Percentiles rank a stretch among this genome's conserved stretches.
Conservation (phyloP, 1,140 invertebrate species). For the Calephelis virginiensis region DNA sequence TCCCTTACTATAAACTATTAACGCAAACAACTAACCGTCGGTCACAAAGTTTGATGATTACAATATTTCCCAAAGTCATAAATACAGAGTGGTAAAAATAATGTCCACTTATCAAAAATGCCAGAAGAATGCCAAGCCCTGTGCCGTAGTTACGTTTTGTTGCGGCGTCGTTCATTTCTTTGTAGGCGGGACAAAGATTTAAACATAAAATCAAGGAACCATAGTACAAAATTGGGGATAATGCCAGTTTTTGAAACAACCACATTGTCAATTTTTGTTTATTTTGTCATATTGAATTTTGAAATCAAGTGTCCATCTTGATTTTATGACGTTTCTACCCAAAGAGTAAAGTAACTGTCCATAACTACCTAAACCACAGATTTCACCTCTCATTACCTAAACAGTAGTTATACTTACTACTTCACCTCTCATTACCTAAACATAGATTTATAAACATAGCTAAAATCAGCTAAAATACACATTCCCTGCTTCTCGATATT, state of each 20-base stretch:
- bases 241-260: conserved; percentile 24
- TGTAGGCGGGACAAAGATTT: conserved; percentile 51
- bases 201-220: conserved; percentile 48
- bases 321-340: neutral
- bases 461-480: too few relatives aligned
- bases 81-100: conserved; percentile 47
- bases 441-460: too few relatives aligned
- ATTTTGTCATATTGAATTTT: neutral
- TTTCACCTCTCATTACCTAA: too few relatives aligned
- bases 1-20: too few relatives aligned
- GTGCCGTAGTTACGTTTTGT: conserved; percentile 56
- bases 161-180: conserved; percentile 44
- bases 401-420: too few relatives aligned
- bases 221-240: conserved; percentile 44
- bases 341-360: too few relatives aligned
- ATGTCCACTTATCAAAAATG: conserved; percentile 49
- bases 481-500: too few relatives aligned
- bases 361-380: too few relatives aligned
- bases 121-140: conserved; percentile 52
- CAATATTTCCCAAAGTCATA: conserved; percentile 59
- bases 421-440: too few relatives aligned
- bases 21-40: conserved; percentile 44
- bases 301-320: neutral
- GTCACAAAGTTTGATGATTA: conserved; percentile 62
- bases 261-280: neutral